phyloP scores from a whole-genome alignment of 2,797 vertebrate species.

The Chlorospingus flavigularis region DNA sequence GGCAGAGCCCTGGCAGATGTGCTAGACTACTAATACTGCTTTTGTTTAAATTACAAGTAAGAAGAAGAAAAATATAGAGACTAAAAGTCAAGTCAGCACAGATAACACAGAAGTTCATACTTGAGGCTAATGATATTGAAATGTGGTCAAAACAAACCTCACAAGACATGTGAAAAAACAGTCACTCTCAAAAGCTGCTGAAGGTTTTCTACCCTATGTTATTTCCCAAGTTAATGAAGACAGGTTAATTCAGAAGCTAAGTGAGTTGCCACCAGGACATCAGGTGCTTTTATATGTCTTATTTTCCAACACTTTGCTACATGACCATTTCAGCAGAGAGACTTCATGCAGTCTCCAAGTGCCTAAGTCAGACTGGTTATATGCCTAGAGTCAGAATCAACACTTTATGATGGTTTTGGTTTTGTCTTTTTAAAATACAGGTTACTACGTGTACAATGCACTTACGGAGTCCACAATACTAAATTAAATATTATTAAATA shows the following conservation, averaged over 20 bases:
- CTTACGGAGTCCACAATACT: not conserved
- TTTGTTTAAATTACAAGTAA: not conserved
- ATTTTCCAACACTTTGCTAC: not conserved
- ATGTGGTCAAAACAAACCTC: not conserved
- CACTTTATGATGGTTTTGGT: not conserved
- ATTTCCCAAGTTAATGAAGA: not conserved
- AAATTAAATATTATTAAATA: not conserved
- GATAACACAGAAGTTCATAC: not conserved
- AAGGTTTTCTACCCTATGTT: not conserved
- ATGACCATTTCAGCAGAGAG: fast-evolving
- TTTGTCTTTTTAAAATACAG: not conserved
- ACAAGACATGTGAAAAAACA: not conserved
- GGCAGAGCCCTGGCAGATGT: not conserved
- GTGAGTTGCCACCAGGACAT: not conserved
- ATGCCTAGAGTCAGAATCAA: not conserved
- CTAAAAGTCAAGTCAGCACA: not conserved
- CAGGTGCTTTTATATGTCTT: not conserved
- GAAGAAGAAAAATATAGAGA: not conserved
- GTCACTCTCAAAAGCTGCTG: not conserved
- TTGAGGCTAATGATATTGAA: not conserved
- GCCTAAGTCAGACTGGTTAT: not conserved
- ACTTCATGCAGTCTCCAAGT: not conserved
- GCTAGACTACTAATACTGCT: not conserved
- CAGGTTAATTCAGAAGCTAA: not conserved
- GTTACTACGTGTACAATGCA: not conserved